phyloP scores from a whole-genome alignment of 2,888 invertebrate species.

The Crocallis elinguaria region DNA sequence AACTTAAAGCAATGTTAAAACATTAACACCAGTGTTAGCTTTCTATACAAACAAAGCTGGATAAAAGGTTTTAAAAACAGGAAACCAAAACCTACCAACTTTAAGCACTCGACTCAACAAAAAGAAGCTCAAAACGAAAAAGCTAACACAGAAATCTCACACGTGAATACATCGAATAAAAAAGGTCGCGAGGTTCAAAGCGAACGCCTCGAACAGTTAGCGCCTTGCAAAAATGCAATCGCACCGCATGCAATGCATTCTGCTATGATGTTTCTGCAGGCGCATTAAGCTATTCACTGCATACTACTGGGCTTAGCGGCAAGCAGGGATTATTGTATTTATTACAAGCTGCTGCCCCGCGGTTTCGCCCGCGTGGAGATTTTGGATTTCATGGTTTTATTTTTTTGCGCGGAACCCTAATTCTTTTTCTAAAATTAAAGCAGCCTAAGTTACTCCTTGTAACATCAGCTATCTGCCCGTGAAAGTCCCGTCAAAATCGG shows the following conservation, averaged over 20 bases:
- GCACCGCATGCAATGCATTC: slow-evolving; percentile 29
- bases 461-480: too few species aligned
- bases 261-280: slow-evolving; percentile 32
- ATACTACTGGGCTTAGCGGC: slow-evolving; percentile 5
- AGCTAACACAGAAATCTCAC: background rate
- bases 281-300: slow-evolving; percentile 15
- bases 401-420: too few species aligned
- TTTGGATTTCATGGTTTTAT: too few species aligned
- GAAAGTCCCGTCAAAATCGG: too few species aligned
- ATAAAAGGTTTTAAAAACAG: too few species aligned
- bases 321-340: background rate
- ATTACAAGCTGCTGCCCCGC: too few species aligned
- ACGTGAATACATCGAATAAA: slow-evolving; percentile 4
- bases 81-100: background rate
- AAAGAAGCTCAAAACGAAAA: background rate
- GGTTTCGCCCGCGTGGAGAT: too few species aligned
- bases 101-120: background rate
- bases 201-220: slow-evolving; percentile 20
- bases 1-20: too few species aligned
- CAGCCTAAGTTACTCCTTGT: too few species aligned
- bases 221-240: slow-evolving; percentile 40
- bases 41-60: too few species aligned
- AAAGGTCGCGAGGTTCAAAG: slow-evolving; percentile 2
- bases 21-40: too few species aligned
- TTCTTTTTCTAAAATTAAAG: too few species aligned